phyloP scores from a whole-genome alignment of 2,888 invertebrate species.

The Drosophila planitibia region DNA sequence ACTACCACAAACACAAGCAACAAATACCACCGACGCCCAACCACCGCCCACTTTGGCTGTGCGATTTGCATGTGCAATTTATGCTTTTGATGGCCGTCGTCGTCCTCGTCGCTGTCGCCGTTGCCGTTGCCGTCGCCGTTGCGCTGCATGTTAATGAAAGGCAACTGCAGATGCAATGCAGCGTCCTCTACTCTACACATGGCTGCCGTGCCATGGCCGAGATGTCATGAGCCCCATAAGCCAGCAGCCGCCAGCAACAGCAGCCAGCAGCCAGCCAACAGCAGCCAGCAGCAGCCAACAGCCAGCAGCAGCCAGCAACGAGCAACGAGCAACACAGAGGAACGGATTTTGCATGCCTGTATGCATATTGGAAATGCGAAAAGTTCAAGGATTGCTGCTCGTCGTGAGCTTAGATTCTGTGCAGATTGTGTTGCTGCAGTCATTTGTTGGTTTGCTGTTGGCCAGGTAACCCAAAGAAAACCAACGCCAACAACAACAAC shows the following conservation, averaged over 20 bases:
- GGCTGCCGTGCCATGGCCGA: constrained; percentile 35
- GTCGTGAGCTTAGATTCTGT: constrained; percentile 64
- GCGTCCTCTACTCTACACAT: constrained; percentile 33
- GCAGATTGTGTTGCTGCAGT: constrained; percentile 55
- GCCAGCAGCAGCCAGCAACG: constrained; percentile 4
- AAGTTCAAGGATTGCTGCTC: constrained; percentile 74
- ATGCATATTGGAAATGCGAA: constrained; percentile 78
- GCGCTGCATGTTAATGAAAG: constrained; percentile 73
- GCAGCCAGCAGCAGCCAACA: constrained; percentile 4
- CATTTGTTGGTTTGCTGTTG: constrained; percentile 47
- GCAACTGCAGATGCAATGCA: constrained; percentile 63
- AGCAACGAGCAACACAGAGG: constrained; percentile 13
- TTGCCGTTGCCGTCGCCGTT: background rate
- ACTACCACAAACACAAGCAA: constrained; percentile 8
- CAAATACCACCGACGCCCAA: constrained; percentile 5
- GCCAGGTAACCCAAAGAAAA: constrained; percentile 65
- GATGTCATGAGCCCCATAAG: constrained; percentile 48
- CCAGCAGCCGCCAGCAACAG: constrained; percentile 27
- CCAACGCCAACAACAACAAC: constrained; percentile 29
- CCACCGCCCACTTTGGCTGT: constrained; percentile 36
- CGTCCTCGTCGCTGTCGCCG: constrained; percentile 1
- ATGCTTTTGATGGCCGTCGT: constrained; percentile 73
- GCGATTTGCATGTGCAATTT: constrained; percentile 78
- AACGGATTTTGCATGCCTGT: constrained; percentile 54
- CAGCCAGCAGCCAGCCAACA: constrained; percentile 15